phyloP scores from a whole-genome alignment of 2,113 vertebrate genomes.

The Labeo rohita region DNA sequence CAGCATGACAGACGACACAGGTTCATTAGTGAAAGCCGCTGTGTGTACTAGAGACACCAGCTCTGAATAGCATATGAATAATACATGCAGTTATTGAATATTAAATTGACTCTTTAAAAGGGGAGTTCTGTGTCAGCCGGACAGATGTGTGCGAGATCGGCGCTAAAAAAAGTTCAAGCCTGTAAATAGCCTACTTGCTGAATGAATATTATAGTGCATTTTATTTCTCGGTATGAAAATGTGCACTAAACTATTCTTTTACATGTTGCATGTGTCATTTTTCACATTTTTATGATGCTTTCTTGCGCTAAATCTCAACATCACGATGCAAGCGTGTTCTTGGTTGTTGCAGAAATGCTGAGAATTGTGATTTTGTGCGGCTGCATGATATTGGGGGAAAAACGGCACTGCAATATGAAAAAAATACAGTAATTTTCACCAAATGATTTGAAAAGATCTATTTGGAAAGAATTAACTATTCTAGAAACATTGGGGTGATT shows the following conservation, averaged over 20 bases:
- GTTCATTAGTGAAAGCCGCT: constrained; percentile 35
- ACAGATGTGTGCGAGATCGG: neutral
- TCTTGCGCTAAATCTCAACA: neutral
- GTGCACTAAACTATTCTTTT: neutral
- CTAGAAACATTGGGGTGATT: neutral
- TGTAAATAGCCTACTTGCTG: neutral
- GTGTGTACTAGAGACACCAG: constrained; percentile 17
- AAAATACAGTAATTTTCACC: no score
- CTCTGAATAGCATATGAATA: constrained; percentile 39
- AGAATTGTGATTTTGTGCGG: no score
- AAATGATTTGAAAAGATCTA: neutral
- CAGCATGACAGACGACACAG: constrained; percentile 18
- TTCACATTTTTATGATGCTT: neutral
- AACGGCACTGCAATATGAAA: no score
- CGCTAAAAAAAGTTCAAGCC: neutral
- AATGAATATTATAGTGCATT: neutral
- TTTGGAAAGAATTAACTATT: neutral
- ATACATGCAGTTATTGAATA: constrained; percentile 46
- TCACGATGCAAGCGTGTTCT: neutral
- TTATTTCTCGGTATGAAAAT: neutral
- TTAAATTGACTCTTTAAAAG: constrained; percentile 42
- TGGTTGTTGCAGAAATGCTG: no score
- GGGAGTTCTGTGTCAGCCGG: constrained; percentile 21
- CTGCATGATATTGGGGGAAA: neutral
- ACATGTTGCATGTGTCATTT: neutral